Base-by-base conservation (phyloP, 2,888 invertebrate species). In the Hypselothyrea guttata region DNA sequence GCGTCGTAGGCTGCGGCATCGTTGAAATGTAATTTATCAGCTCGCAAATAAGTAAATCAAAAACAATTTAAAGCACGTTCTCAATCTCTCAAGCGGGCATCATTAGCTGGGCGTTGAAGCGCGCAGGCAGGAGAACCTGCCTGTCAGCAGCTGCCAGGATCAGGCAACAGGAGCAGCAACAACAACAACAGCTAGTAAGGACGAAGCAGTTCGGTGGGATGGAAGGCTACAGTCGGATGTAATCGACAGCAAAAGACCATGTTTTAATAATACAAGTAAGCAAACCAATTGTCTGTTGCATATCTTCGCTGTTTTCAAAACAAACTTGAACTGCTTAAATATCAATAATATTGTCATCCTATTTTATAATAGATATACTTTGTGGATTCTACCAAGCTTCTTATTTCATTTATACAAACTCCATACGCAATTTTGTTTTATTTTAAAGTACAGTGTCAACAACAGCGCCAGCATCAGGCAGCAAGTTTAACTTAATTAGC, bases 21-120 rank as follows among this genome's bases (percentile, higher is more conserved):
- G 57, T 64, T 67, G 73, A 84, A 84, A 84, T 85, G 82, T 84
- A 84, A 85, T 84, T 84, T 84, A 85, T 85, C 85, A 84, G 78
- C 75, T 70, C 65, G 77, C 71, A 82, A 82, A 72, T 84, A 85
- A 84, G 84, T 84, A 84, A 84, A 84, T 84, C 85, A 84, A 78
- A 84, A 82, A 82, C 82, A 85, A 84, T 84, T 84, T 85, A 76
- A 84, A 77, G 64, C 76, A 67, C 66, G 72, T 64, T 53, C 47
- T 37, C 16, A 22, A 22, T n/a, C 3, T 4, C n/a, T 7, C 7
- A 37, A 4, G 7, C 8, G 12, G 42, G 38, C 62, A 70, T 66
- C 66, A 62, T 69, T 70, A 72, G 58, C 62, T 52, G 35, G 7
- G 13, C 8, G 16, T 11, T 16, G 30, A 11, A 27, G 35, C 37